Percentiles rank a stretch among this genome's conserved stretches.
phyloP scores from a whole-genome alignment of 2,888 invertebrate species.

The Spodoptera littoralis region DNA sequence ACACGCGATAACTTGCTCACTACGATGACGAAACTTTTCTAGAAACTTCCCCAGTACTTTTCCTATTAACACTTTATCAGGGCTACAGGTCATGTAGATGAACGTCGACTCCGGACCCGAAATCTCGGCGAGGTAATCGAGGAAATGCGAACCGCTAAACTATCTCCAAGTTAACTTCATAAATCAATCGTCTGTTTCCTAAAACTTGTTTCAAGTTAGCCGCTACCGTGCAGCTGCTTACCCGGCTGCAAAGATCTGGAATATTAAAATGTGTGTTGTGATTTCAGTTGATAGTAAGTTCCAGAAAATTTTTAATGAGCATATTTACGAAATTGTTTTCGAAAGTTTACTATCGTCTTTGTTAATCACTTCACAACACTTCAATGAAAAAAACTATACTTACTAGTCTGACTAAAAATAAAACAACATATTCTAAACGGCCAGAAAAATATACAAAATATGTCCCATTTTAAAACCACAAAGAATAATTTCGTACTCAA shows the following conservation, averaged over 20 bases:
- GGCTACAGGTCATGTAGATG: constrained; percentile 41
- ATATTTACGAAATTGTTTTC: too few relatives aligned
- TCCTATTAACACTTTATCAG: constrained; percentile 38
- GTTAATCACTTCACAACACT: too few relatives aligned
- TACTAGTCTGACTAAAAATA: too few relatives aligned
- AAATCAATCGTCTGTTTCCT: constrained; percentile 55
- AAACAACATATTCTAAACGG: too few relatives aligned
- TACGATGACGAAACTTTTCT: constrained; percentile 15
- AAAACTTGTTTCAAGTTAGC: constrained; percentile 49
- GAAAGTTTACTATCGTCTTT: too few relatives aligned
- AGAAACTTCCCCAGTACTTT: constrained; percentile 25
- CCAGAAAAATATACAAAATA: too few relatives aligned
- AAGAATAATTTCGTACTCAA: too few relatives aligned
- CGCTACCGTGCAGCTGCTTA: constrained; percentile 20
- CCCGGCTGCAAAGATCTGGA: constrained; percentile 24
- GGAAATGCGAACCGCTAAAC: constrained; percentile 51
- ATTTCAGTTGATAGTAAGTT: neutral
- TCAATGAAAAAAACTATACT: too few relatives aligned
- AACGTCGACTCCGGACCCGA: constrained; percentile 20
- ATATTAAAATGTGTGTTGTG: constrained; percentile 16
- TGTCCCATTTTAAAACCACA: too few relatives aligned
- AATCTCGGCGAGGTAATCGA: constrained; percentile 36
- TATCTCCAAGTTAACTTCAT: constrained; percentile 49
- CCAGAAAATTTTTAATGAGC: too few relatives aligned
- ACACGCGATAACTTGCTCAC: constrained; percentile 11